Base-by-base conservation (phyloP, 2,113 vertebrate genomes). In the Amphiprion percula region DNA sequence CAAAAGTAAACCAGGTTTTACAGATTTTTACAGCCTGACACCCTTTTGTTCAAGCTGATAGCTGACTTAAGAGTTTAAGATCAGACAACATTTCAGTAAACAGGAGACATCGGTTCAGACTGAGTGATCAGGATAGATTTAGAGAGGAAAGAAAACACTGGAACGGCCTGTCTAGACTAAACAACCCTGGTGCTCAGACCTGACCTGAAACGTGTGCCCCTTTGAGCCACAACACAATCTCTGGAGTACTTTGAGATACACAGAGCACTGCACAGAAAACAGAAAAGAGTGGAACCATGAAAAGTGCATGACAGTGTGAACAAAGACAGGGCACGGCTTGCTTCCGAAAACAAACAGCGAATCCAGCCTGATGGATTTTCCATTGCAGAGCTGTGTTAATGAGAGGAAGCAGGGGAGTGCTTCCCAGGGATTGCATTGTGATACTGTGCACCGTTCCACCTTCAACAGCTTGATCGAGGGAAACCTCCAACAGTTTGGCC, bases 391-490 rank as follows among this genome's bases (percentile, higher is more conserved):
- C 75, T 65, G 87, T 74, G 84, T 93, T 94, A 93, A 94, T 94
- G 92, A 94, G 90, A 92, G 93, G 93, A 94, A 94, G 89, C 83
- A 72, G 74, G 89, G 89, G 82, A 90, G 90, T 88, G 84, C 91
- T 93, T 94, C 92, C 91, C 89, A 91, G 93, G 92, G 93, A 93
- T 64, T 93, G 89, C 90, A 93, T 93, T 93, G 92, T 94, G 90
- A 93, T 92, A 71, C 73, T 1, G 44, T 14, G 37, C 52, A 76
- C 70, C 41, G 71, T 80, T 89, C 77, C 82, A 82, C 83, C 90
- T 87, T 80, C 54, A 75, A 14, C 30, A 46, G 77, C 76, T 87
- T 80, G 86, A 82, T 86, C 49, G 68, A 88, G 91, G 90, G 88
- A 90, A 91, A 86, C 89, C 89, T 90, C 81, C 72, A 60, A 80